Base-by-base conservation (phyloP, 2,888 invertebrate species). In the Ligdia adustata region DNA sequence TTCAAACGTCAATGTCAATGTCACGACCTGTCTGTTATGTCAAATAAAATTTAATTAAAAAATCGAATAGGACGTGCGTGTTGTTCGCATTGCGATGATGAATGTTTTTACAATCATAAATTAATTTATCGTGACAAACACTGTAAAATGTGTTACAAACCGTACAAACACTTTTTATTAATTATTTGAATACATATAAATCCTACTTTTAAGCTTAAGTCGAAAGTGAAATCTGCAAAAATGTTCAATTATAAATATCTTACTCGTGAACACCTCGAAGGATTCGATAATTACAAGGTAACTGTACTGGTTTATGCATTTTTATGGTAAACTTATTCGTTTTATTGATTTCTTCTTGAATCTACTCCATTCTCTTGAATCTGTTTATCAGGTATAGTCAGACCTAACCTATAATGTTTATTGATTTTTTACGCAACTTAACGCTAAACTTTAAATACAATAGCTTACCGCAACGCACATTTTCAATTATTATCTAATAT, bases 281-380 rank as follows among this genome's bases (percentile, higher is more conserved):
- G 98, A 60, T 99, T 99, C 89, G 97, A 98, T 87, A 96, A 95
- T 82, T 99, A 98, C 79, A 98, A 98, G 94, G 98, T 89, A 79
- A 58, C 27, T 51, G 26, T 12, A 35, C 9, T 26, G 0, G 4
- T 20, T 15, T 15, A 41, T 12, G 2, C 9, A 9, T 34, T 52
- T 38, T 44, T 33, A 53, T 18, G 6, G 4, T 13, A 16, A 24
- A 7, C 31, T 22, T n/a, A 20, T n/a, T n/a, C n/a, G n/a, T n/a
- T n/a, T n/a, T n/a, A n/a, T n/a, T n/a, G n/a, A n/a, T n/a, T n/a
- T n/a, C n/a, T n/a, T n/a, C n/a, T n/a, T n/a, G n/a, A n/a, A n/a
- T n/a, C n/a, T n/a, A n/a, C n/a, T n/a, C n/a, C n/a, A n/a, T n/a
- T n/a, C n/a, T n/a, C n/a, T n/a, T n/a, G n/a, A n/a, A n/a, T n/a